Evolutionary conservation across 2,888 invertebrate genomes (phyloP), one percentile per base, ranked within the genome.

Genomic region (Sinhomidia bicolor): DNA sequence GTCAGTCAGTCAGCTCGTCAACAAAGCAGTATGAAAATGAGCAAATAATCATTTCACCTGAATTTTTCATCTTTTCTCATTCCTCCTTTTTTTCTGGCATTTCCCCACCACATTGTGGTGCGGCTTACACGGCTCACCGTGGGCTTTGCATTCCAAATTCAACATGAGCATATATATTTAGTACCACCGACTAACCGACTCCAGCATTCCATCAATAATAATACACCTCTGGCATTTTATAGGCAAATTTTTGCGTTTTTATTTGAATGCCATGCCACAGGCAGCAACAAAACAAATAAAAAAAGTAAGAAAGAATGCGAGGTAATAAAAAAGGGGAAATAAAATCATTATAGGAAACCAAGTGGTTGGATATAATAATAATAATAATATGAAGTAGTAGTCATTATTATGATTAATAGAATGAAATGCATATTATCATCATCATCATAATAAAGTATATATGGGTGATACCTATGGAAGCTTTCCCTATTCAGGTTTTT

Each of bases 31-130:
- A 80, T 76, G n/a, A 62, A 60, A 80, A 80, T 62, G 62, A 62
- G 44, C 41, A n/a, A 10, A 78, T 26, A 62, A 80, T 23, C 41
- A 62, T 62, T 62, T 80, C 80, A 44, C 80, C 79, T 80, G 80
- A 62, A 80, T 80, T 20, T 62, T 80, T 80, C 12, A 80, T 80
- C 12, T 62, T 29, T 51, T n/a, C 41, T 74, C 78, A 20, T 41
- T 29, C 57, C 14, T 3, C 9, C 20, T 29, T 62, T 29, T 29
- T 62, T 32, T 4, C 29, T 10, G 14, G 1, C 2, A 14, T 62
- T 62, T 62, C 6, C 23, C 12, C 1, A 57, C 57, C 1, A 57
- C 57, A 7, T 7, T 14, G 26, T 32, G n/a, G 29, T n/a, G n/a
- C 23, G 0, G 20, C 26, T 62, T 29, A 29, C 4, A 32, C 29